A percentile compares a stretch with the other conserved stretches of the same genome.
These are phyloP conservation scores for Stegophylla sp. DNA, from an alignment of 2,888 invertebrate species.

Conservation along the genomic window DNA sequence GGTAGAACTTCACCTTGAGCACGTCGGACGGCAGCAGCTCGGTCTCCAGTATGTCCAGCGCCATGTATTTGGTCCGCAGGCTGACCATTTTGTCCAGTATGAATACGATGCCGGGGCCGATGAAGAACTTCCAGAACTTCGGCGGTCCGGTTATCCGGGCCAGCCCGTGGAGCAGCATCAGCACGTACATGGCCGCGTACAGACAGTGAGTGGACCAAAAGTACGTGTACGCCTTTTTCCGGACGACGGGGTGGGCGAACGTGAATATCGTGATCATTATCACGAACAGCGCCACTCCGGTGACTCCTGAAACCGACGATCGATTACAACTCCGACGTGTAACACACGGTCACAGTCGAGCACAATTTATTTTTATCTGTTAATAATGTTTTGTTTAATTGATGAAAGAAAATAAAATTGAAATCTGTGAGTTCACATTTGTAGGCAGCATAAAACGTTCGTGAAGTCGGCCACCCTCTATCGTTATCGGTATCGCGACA, in stretches of 20 bases:
- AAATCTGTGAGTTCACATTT: too few species aligned
- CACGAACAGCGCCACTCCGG: conserved; percentile 84
- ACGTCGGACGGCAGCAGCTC: conserved; percentile 92
- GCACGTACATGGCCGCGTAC: conserved; percentile 82
- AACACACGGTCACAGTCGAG: too few species aligned
- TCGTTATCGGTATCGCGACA: too few species aligned
- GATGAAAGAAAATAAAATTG: too few species aligned
- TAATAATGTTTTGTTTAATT: too few species aligned
- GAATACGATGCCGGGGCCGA: conserved; percentile 88
- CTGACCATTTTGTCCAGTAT: conserved; percentile 92
- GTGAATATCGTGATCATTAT: conserved; percentile 95
- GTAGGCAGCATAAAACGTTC: too few species aligned
- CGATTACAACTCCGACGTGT: too few species aligned
- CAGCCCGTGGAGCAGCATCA: conserved; percentile 88
- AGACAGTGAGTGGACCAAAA: conserved; percentile 94
- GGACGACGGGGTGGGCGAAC: conserved; percentile 92
- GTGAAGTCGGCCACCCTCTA: too few species aligned
- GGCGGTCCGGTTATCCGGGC: conserved; percentile 90
- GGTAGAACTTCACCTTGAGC: conserved; percentile 91
- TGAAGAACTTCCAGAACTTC: conserved; percentile 91
- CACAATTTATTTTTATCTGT: too few species aligned
- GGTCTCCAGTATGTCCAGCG: conserved; percentile 90
- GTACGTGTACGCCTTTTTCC: conserved; percentile 92
- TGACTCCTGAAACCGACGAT: conserved; percentile 73
- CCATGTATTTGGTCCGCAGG: conserved; percentile 87